Evolutionary conservation across 2,113 vertebrate species (phyloP).

Genomic region (Hucho hucho): DNA sequence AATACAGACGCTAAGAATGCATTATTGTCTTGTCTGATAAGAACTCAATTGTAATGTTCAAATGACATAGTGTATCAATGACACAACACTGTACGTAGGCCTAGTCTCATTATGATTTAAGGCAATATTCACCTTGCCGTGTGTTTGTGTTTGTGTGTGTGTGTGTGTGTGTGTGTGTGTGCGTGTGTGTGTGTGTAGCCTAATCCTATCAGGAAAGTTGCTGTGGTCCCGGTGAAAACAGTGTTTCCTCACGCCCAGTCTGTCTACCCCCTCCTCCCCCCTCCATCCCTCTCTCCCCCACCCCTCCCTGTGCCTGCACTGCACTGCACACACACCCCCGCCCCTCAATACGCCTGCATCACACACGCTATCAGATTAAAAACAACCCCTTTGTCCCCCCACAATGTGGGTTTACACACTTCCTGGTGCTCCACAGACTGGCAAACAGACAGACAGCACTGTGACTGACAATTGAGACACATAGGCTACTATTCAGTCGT

Average conservation of each 20-base stretch:
- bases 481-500: background rate
- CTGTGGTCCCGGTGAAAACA: slow-evolving; percentile 30
- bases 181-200: slow-evolving; percentile 33
- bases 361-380: slow-evolving; percentile 58
- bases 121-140: background rate
- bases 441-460: background rate
- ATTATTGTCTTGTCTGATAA: too few species aligned
- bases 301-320: background rate
- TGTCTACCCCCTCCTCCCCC: slow-evolving; percentile 26
- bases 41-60: too few species aligned
- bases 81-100: too few species aligned
- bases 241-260: slow-evolving; percentile 24
- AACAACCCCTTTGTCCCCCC: slow-evolving; percentile 67
- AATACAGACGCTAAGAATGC: too few species aligned
- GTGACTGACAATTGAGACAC: background rate
- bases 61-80: too few species aligned
- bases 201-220: slow-evolving; percentile 2
- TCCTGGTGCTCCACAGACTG: slow-evolving; percentile 44
- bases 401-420: slow-evolving; percentile 78
- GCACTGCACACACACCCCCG: background rate
- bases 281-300: slow-evolving; percentile 5
- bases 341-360: too few species aligned
- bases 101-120: background rate
- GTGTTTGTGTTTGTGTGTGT: slow-evolving; percentile 20
- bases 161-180: slow-evolving; percentile 42